Percentiles rank a stretch among this genome's conserved stretches.
Evolutionary conservation across 1,140 invertebrate species (phyloP).

Genomic region (Lucilia sericata): DNA sequence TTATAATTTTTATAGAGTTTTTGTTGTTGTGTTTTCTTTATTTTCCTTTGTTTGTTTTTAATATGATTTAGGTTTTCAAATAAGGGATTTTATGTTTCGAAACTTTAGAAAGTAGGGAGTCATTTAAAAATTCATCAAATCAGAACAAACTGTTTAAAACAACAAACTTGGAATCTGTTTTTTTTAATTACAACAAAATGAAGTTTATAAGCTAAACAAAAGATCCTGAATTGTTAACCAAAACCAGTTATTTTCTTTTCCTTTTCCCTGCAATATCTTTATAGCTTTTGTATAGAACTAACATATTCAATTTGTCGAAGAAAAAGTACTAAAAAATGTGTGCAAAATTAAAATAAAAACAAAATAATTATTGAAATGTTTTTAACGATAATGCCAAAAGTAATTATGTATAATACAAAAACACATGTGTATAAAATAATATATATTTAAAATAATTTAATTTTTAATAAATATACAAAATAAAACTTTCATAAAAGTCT

Average conservation of each 20-base stretch:
- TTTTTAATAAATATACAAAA: slow-evolving; percentile 15
- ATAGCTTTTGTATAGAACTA: neutral
- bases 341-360: neutral
- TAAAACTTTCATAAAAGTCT: slow-evolving; percentile 29
- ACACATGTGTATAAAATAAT: neutral
- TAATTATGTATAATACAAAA: slow-evolving; percentile 37
- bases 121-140: no score
- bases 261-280: neutral
- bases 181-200: no score
- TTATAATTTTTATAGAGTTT: neutral
- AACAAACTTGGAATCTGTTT: no score
- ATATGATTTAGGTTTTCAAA: no score
- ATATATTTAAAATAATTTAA: neutral
- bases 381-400: slow-evolving; percentile 34
- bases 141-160: no score
- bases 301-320: neutral
- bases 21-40: neutral
- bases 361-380: slow-evolving; percentile 2
- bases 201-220: no score
- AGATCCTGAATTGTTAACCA: no score
- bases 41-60: neutral
- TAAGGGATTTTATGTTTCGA: no score
- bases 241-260: no score
- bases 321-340: neutral
- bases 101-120: no score